Evolutionary conservation across 1,140 invertebrate genomes (phyloP).

Genomic region (Neodiprion fabricii): DNA sequence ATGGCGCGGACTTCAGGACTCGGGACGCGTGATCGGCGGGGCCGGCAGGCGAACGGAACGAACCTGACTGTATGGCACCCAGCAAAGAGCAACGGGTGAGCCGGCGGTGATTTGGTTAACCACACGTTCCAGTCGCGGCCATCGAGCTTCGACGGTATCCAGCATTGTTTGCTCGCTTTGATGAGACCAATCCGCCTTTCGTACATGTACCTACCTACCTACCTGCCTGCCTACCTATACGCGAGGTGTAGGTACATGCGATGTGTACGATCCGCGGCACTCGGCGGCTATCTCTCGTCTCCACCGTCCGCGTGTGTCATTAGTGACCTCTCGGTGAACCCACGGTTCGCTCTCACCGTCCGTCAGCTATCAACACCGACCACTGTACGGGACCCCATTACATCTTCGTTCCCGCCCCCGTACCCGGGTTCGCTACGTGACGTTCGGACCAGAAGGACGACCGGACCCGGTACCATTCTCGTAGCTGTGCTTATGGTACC

Average conservation of each 20-base stretch:
- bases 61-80: not conserved
- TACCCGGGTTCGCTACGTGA: conserved; percentile 1
- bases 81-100: not conserved
- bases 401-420: not conserved
- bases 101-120: conserved; percentile 60
- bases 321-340: conserved; percentile 51
- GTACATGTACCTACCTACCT: conserved; percentile 23
- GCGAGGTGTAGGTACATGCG: conserved; percentile 8
- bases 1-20: not conserved
- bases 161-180: conserved; percentile 62
- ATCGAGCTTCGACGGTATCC: conserved; percentile 56
- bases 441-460: not conserved
- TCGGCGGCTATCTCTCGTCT: conserved; percentile 16
- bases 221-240: not conserved
- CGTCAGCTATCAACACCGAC: conserved; percentile 51
- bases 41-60: not conserved
- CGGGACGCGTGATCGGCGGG: not conserved
- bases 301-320: conserved; percentile 50
- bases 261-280: conserved; percentile 16
- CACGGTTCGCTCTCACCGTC: conserved; percentile 47
- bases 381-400: conserved; percentile 36
- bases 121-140: conserved; percentile 48
- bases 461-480: not conserved
- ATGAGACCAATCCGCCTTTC: conserved; percentile 62
- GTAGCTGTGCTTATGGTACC: too few relatives aligned